A percentile compares a stretch with the other conserved stretches of the same genome.
phyloP scores from a whole-genome alignment of 1,140 invertebrate species.

The Phortica variegata region DNA sequence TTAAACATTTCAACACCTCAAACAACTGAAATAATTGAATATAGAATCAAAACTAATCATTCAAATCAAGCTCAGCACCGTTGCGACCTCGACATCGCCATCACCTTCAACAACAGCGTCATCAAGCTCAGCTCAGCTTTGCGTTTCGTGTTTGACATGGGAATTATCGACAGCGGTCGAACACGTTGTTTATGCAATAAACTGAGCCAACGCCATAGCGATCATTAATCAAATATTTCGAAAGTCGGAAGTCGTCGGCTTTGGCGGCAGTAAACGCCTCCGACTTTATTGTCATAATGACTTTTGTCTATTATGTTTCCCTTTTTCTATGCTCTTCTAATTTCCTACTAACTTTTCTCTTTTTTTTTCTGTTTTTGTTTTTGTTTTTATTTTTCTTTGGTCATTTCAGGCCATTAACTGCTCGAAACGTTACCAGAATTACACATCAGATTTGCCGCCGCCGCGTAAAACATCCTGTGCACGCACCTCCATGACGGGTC shows the following conservation, averaged over 20 bases:
- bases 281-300: slow-evolving; percentile 25
- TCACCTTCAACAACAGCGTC: no score
- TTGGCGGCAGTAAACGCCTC: slow-evolving; percentile 1
- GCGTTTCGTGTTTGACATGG: slow-evolving; percentile 18
- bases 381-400: no score
- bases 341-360: slow-evolving; percentile 7
- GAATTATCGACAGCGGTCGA: slow-evolving; percentile 14
- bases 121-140: slow-evolving; percentile 21
- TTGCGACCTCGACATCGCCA: no score
- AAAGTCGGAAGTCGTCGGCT: slow-evolving; percentile 1
- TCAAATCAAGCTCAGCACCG: slow-evolving; percentile 45
- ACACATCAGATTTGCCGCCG: slow-evolving; percentile 50
- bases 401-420: slow-evolving; percentile 43
- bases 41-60: slow-evolving; percentile 54
- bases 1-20: slow-evolving; percentile 44
- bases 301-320: slow-evolving; percentile 19
- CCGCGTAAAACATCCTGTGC: slow-evolving; percentile 48
- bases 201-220: no score
- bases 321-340: slow-evolving; percentile 12
- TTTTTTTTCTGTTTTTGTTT: slow-evolving; percentile 14
- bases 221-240: slow-evolving; percentile 50
- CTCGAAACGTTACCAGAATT: slow-evolving; percentile 45
- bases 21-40: slow-evolving; percentile 53
- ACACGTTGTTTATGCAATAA: background rate
- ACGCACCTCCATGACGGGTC: slow-evolving; percentile 46